Evolutionary conservation across 2,888 invertebrate genomes (phyloP).

Genomic region (Caenorhabditis sp.): DNA sequence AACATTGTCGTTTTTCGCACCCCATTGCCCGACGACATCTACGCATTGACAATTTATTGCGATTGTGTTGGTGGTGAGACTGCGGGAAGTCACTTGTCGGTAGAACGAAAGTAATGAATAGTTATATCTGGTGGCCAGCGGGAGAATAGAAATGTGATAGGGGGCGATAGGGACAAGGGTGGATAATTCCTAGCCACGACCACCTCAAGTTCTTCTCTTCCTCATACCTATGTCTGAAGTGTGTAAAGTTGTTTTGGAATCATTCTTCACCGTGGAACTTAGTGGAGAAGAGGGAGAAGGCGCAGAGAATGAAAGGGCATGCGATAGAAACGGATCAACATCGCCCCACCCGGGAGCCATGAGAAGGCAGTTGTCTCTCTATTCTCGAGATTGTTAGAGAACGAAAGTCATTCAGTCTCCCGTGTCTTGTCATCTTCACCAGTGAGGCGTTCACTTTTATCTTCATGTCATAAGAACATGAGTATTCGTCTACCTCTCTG

Average conservation of each 20-base stretch:
- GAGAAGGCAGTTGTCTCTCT: constrained; percentile 53
- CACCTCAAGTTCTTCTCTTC: constrained; percentile 4
- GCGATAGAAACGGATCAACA: constrained; percentile 48
- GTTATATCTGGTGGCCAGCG: constrained; percentile 20
- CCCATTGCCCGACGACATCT: constrained; percentile 35
- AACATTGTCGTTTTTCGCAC: constrained; percentile 40
- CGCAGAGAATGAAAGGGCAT: constrained; percentile 58
- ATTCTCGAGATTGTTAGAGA: constrained; percentile 33
- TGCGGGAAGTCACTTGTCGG: constrained; percentile 48
- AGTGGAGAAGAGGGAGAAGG: constrained; percentile 28
- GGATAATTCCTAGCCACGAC: constrained; percentile 27
- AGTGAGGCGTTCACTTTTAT: constrained; percentile 31
- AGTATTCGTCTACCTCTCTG: constrained; percentile 70
- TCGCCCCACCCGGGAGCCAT: constrained; percentile 58
- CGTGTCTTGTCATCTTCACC: neutral
- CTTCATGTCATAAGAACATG: constrained; percentile 55
- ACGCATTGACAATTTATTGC: constrained; percentile 56
- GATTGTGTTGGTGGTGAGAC: constrained; percentile 43
- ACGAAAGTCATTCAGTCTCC: constrained; percentile 43
- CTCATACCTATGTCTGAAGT: constrained; percentile 40
- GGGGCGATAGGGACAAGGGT: constrained; percentile 12
- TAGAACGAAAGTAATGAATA: constrained; percentile 48
- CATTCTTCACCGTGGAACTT: constrained; percentile 38
- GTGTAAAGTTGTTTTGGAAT: constrained; percentile 62
- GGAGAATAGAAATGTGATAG: constrained; percentile 49